Conservation (phyloP, 2,797 vertebrate genomes). For the Chiloscyllium punctatum region DNA sequence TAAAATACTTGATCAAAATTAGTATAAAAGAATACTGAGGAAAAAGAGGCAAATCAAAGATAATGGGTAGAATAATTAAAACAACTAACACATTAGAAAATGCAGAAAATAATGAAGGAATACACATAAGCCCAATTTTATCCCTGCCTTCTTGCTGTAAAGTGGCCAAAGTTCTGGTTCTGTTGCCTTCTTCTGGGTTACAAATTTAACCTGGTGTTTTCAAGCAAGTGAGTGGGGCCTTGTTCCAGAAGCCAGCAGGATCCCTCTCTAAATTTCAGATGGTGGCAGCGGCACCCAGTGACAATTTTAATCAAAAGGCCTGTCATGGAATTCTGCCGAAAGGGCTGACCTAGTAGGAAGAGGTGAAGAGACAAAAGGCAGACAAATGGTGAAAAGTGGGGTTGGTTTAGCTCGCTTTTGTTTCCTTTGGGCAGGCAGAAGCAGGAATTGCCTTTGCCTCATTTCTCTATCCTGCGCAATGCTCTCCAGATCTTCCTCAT, state of each 20-base stretch:
- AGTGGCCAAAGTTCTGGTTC: not conserved
- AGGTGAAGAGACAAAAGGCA: not conserved
- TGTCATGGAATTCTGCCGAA: not conserved
- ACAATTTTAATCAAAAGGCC: not conserved
- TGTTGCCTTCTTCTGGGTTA: not conserved
- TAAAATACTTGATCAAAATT: not conserved
- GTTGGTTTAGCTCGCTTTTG: not conserved
- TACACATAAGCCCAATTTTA: not conserved
- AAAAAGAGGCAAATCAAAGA: not conserved
- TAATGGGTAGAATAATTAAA: not conserved
- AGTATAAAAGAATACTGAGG: not conserved
- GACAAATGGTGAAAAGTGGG: not conserved
- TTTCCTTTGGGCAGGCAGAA: not conserved
- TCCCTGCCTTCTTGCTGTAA: not conserved
- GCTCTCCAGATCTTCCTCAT: not conserved
- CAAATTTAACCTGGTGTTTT: not conserved
- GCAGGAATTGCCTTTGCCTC: not conserved
- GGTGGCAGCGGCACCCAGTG: not conserved
- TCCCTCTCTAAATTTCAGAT: not conserved
- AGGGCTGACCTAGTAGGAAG: not conserved
- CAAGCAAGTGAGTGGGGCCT: not conserved
- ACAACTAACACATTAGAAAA: not conserved
- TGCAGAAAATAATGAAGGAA: not conserved
- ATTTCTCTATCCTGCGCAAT: not conserved
- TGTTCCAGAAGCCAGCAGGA: not conserved